A percentile compares a stretch with the other conserved stretches of the same genome.
These are phyloP conservation scores for Halichoeres trimaculatus DNA, from an alignment of 2,113 vertebrate genomes.

Conservation along the genomic window DNA sequence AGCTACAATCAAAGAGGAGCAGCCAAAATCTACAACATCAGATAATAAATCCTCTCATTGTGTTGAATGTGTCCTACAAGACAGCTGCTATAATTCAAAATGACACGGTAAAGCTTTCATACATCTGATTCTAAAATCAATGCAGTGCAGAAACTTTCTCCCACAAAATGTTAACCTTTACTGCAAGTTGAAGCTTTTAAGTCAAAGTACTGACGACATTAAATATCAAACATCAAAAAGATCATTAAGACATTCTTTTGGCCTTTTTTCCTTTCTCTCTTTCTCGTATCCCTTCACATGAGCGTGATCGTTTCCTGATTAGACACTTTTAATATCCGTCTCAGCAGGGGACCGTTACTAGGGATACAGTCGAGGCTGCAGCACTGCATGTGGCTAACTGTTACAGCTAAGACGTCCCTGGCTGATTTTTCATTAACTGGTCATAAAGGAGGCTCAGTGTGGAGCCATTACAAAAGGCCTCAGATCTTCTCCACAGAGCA, in stretches of 20 bases:
- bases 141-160: slow-evolving; percentile 37
- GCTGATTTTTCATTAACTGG: slow-evolving; percentile 77
- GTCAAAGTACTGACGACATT: slow-evolving; percentile 39
- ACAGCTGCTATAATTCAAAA: slow-evolving; percentile 38
- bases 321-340: slow-evolving; percentile 72
- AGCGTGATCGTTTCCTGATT: slow-evolving; percentile 66
- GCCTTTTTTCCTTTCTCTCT: slow-evolving; percentile 4
- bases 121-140: slow-evolving; percentile 41
- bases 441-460: slow-evolving; percentile 63
- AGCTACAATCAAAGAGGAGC: background rate
- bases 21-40: background rate
- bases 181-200: slow-evolving; percentile 35
- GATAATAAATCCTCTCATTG: slow-evolving; percentile 37
- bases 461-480: slow-evolving; percentile 51
- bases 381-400: slow-evolving; percentile 70
- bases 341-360: slow-evolving; percentile 58
- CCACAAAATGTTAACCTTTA: slow-evolving; percentile 42
- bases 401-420: slow-evolving; percentile 55
- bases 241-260: slow-evolving; percentile 20
- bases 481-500: slow-evolving; percentile 35
- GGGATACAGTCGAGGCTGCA: slow-evolving; percentile 57
- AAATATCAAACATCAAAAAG: slow-evolving; percentile 38
- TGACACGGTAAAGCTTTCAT: slow-evolving; percentile 30
- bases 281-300: slow-evolving; percentile 24
- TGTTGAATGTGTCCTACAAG: slow-evolving; percentile 24